These are phyloP conservation scores for Camelus dromedarius DNA, from an alignment of 2,113 vertebrate genomes.

Conservation along the genomic window DNA sequence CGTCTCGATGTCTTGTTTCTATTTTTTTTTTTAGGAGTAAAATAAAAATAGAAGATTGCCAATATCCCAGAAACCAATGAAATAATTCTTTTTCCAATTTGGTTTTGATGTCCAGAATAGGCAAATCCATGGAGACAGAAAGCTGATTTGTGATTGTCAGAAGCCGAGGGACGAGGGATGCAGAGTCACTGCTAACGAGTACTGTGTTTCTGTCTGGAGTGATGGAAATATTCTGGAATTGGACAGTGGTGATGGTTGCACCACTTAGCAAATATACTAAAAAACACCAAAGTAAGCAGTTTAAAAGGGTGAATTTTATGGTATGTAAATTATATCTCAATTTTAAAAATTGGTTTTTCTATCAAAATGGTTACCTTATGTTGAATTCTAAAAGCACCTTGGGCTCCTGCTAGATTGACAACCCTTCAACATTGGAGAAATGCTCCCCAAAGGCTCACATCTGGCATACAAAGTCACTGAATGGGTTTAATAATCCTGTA, in stretches of 20 bases:
- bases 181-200: no score
- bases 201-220: background rate
- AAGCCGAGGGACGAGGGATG: rapidly evolving
- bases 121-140: background rate
- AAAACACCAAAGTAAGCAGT: background rate
- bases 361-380: constrained; percentile 10
- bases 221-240: background rate
- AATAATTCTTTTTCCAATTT: background rate
- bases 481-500: background rate
- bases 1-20: background rate
- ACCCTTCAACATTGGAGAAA: background rate
- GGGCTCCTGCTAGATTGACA: background rate
- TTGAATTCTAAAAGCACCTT: constrained; percentile 7
- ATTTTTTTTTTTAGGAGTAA: constrained; percentile 29
- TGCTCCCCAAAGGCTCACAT: no score
- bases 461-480: background rate
- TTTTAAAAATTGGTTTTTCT: background rate
- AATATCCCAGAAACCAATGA: background rate
- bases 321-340: background rate
- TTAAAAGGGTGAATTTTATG: background rate
- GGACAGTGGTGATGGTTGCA: background rate
- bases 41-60: background rate
- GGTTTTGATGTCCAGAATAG: background rate
- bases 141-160: background rate
- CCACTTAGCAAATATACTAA: background rate